Evolutionary conservation across 2,888 invertebrate species (phyloP).

Genomic region (Rotaria magnacalcarata): DNA sequence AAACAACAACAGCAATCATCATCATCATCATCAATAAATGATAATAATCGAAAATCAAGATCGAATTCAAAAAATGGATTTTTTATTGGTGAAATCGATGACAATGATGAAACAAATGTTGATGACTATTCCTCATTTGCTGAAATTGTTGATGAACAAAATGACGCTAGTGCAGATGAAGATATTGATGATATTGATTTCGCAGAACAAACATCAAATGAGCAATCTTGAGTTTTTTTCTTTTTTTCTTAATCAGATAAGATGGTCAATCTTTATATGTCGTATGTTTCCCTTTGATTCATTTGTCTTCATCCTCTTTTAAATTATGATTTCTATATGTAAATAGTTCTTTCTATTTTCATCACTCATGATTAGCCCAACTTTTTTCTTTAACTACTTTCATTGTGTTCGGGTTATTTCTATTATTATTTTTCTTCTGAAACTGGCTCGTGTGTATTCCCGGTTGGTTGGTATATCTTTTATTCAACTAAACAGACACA

Average conservation of each 20-base stretch:
- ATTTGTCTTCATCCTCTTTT: background rate
- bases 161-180: background rate
- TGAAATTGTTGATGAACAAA: slow-evolving; percentile 7
- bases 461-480: background rate
- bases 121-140: background rate
- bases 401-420: slow-evolving; percentile 15
- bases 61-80: background rate
- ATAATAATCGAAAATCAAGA: background rate
- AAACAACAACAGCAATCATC: background rate
- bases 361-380: background rate
- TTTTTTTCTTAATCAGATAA: background rate
- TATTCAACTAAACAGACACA: slow-evolving; percentile 2
- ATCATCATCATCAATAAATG: background rate
- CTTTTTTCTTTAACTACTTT: background rate
- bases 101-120: background rate
- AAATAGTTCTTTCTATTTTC: background rate
- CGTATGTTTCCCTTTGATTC: background rate
- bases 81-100: background rate
- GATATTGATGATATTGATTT: background rate
- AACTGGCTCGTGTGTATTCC: background rate
- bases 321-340: slow-evolving; percentile 9
- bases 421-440: background rate
- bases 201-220: background rate
- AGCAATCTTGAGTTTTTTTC: background rate
- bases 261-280: background rate